Conservation (phyloP, 2,797 vertebrate species). For the Lateolabrax maculatus region DNA sequence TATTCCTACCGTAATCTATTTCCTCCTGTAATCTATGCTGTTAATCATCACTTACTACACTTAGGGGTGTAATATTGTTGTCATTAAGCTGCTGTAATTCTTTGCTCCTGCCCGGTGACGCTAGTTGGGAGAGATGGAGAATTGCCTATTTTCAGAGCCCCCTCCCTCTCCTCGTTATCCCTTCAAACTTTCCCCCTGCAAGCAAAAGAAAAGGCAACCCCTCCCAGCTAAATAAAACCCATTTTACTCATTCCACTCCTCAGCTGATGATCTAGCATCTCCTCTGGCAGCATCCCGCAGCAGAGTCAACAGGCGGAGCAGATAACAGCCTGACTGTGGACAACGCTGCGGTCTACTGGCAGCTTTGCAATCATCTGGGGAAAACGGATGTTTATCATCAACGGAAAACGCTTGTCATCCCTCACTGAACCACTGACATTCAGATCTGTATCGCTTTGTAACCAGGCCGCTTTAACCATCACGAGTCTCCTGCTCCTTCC, state of each 20-base stretch:
- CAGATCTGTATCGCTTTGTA: conserved; percentile 37
- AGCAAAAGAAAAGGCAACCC: conserved; percentile 11
- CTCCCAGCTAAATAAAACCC: conserved; percentile 32
- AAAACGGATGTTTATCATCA: conserved; percentile 48
- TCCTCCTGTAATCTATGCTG: not conserved
- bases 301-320: conserved; percentile 42
- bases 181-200: conserved; percentile 3
- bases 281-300: conserved; percentile 32
- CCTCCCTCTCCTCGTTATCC: conserved; percentile 6
- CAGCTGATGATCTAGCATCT: conserved; percentile 49
- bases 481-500: conserved; percentile 11
- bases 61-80: conserved; percentile 6
- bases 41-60: conserved; percentile 11
- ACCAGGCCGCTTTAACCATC: conserved; percentile 29
- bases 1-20: conserved; percentile 15
- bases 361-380: conserved; percentile 53
- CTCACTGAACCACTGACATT: conserved; percentile 37
- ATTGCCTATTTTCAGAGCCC: conserved; percentile 1
- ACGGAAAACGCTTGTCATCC: conserved; percentile 58
- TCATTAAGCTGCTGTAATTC: conserved; percentile 14
- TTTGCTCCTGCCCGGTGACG: not conserved
- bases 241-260: conserved; percentile 41
- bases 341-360: conserved; percentile 37
- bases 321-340: conserved; percentile 60
- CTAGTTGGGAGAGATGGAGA: not conserved